Evolutionary conservation across 2,797 vertebrate species (phyloP).

Genomic region (Hoplostethus mediterraneus): DNA sequence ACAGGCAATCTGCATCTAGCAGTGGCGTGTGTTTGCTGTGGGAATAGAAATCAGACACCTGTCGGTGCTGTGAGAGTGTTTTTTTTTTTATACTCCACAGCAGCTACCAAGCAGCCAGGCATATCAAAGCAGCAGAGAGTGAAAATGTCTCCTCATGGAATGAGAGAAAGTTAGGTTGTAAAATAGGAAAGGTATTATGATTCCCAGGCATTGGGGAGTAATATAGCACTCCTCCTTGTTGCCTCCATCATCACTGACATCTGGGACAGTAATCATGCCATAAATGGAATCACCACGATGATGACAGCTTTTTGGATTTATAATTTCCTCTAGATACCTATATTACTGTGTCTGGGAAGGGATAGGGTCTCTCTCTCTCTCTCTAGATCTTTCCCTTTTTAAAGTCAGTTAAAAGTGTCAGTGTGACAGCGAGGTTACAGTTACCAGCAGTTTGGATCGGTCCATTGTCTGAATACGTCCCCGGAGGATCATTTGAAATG

Average conservation of each 20-base stretch:
- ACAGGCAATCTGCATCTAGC: conserved; percentile 84
- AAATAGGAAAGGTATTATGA: conserved; percentile 59
- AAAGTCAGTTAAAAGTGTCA: conserved; percentile 55
- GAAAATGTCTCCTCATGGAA: conserved; percentile 67
- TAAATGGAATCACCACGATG: conserved; percentile 62
- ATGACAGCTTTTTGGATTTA: conserved; percentile 69
- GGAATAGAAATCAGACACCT: conserved; percentile 84
- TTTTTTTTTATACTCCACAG: conserved; percentile 25
- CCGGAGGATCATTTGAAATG: conserved; percentile 64
- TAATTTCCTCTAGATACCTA: conserved; percentile 54
- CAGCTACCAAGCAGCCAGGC: conserved; percentile 67
- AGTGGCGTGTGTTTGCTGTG: conserved; percentile 65
- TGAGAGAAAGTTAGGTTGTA: conserved; percentile 64
- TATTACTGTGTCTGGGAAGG: conserved; percentile 11
- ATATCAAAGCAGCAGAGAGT: conserved; percentile 73
- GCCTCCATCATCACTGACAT: conserved; percentile 70
- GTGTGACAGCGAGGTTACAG: conserved; percentile 48
- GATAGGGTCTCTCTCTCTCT: not conserved
- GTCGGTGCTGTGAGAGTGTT: conserved; percentile 49
- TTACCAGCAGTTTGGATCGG: conserved; percentile 55
- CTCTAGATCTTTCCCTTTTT: conserved; percentile 11
- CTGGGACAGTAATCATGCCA: conserved; percentile 71
- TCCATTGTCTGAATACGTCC: conserved; percentile 55
- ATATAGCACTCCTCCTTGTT: conserved; percentile 64
- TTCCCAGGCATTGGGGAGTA: conserved; percentile 67